Evolutionary conservation across 2,888 invertebrate genomes (phyloP).

Genomic region (Microplitis deprimator): DNA sequence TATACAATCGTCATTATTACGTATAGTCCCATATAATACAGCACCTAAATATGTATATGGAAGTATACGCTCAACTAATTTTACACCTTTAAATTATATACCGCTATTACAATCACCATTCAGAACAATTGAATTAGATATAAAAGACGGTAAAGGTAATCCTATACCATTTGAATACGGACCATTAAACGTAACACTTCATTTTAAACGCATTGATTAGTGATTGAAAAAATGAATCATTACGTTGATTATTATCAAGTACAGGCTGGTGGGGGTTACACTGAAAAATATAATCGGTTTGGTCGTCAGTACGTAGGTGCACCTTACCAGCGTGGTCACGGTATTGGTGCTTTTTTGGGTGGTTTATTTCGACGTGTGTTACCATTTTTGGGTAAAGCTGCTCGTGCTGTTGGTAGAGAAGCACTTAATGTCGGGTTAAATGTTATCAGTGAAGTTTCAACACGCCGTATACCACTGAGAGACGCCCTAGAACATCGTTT

Average conservation of each 20-base stretch:
- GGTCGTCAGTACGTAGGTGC: background rate
- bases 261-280: background rate
- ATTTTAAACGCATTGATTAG: background rate
- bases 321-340: background rate
- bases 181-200: background rate
- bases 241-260: background rate
- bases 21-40: background rate
- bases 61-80: background rate
- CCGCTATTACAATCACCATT: background rate
- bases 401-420: background rate
- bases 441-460: background rate
- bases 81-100: background rate
- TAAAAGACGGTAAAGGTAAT: background rate
- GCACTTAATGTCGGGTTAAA: background rate
- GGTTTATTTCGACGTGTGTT: background rate
- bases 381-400: background rate
- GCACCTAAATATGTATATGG: background rate
- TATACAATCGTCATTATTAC: background rate
- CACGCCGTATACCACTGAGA: background rate
- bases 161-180: background rate
- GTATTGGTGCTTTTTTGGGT: background rate
- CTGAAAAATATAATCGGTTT: background rate
- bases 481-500: background rate
- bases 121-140: background rate
- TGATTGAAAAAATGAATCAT: background rate